Conservation (phyloP, 2,113 vertebrate species). For the Ploceus nigricollis region DNA sequence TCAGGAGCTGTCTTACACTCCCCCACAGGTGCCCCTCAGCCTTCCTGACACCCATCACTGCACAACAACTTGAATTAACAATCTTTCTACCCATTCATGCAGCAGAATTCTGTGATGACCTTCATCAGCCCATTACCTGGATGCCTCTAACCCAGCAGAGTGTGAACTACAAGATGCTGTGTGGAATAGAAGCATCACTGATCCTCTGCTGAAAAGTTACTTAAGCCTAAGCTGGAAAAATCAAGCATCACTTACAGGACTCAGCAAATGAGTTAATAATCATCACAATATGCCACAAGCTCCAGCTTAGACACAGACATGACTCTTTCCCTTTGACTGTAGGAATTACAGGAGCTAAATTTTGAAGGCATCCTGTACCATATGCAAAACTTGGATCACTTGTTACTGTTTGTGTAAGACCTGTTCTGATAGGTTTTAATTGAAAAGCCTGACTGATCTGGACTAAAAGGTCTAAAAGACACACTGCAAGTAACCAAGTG, state of each 20-base stretch:
- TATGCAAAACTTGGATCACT: not conserved
- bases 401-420: not conserved
- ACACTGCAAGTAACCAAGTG: not conserved
- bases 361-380: not conserved
- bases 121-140: not conserved
- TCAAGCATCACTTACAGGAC: not conserved
- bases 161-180: not conserved
- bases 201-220: not conserved
- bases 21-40: not conserved
- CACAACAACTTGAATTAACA: not conserved
- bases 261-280: not conserved
- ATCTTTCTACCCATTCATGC: not conserved
- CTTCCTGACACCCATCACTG: not conserved
- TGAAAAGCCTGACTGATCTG: not conserved
- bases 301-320: not conserved
- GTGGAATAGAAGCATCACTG: not conserved
- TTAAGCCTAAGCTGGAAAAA: not conserved
- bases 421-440: not conserved
- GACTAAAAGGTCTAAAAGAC: not conserved
- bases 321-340: not conserved
- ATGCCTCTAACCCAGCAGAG: not conserved
- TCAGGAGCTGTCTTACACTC: not conserved
- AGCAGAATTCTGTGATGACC: not conserved
- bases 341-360: not conserved
- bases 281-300: not conserved